Evolutionary conservation across 2,113 vertebrate genomes (phyloP).

Genomic region (Gopherus flavomarginatus): DNA sequence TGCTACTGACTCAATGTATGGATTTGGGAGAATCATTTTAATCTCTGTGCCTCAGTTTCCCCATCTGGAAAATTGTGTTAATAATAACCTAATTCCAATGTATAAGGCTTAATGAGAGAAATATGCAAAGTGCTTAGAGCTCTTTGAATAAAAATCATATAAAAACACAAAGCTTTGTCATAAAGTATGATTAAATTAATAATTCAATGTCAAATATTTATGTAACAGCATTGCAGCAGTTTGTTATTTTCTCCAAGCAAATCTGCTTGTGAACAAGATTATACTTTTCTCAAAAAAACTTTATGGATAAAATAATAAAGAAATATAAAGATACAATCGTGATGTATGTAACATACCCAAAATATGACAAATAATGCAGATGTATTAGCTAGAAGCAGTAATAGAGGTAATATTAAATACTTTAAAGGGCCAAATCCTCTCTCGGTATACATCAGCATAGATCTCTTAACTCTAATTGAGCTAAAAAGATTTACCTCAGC

Average conservation of each 20-base stretch:
- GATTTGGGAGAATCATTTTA: not conserved
- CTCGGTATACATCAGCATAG: not conserved
- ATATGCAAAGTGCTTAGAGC: slow-evolving; percentile 13
- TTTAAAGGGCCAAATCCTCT: slow-evolving; percentile 7
- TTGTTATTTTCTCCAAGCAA: slow-evolving; percentile 22
- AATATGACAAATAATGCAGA: not conserved
- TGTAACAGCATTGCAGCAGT: slow-evolving; percentile 16
- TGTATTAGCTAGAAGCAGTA: slow-evolving; percentile 40
- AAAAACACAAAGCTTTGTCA: slow-evolving; percentile 10
- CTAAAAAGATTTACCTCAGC: not conserved
- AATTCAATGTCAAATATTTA: not conserved
- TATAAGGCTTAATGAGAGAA: slow-evolving; percentile 3
- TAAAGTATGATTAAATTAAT: slow-evolving; percentile 25
- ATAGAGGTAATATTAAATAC: slow-evolving; percentile 27
- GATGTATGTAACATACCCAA: not conserved
- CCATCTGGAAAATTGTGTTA: not conserved
- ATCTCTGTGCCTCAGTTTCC: not conserved
- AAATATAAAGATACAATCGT: slow-evolving; percentile 10
- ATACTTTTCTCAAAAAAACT: slow-evolving; percentile 6
- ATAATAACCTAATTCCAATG: not conserved
- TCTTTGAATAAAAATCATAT: not conserved
- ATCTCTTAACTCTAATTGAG: not conserved
- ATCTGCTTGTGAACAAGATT: slow-evolving; percentile 7
- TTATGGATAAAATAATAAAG: slow-evolving; percentile 16
- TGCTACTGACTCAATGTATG: not conserved